These are phyloP conservation scores for Scaptomyza hsui DNA, from an alignment of 1,140 invertebrate species.

Conservation along the genomic window DNA sequence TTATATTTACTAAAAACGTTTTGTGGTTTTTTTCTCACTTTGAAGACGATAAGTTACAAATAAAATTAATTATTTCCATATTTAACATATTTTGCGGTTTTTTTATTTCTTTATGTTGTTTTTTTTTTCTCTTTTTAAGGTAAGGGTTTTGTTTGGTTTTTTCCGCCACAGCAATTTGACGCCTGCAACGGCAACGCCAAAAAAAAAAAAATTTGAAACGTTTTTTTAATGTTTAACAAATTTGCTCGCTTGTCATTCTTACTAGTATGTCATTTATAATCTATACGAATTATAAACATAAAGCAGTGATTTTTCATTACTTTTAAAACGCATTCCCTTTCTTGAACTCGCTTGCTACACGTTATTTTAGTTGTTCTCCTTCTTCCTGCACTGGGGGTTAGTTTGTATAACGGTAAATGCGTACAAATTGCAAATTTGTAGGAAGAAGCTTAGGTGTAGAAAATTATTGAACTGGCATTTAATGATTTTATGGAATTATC, in stretches of 20 bases:
- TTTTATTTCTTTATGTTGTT: constrained; percentile 4
- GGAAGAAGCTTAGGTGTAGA: constrained; percentile 9
- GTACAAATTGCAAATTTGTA: neutral
- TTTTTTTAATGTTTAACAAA: constrained; percentile 49
- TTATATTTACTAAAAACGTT: constrained; percentile 58
- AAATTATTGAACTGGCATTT: constrained; percentile 17
- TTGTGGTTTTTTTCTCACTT: constrained; percentile 23
- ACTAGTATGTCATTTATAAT: constrained; percentile 57
- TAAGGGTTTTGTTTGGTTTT: constrained; percentile 18
- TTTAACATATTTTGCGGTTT: constrained; percentile 51
- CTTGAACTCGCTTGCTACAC: no score
- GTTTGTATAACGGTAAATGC: constrained; percentile 14
- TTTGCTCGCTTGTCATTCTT: constrained; percentile 12
- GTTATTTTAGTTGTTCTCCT: neutral
- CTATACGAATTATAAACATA: constrained; percentile 74
- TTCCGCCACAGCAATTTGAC: constrained; percentile 34
- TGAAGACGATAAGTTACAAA: constrained; percentile 29
- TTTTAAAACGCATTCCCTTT: constrained; percentile 1
- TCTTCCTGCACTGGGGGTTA: neutral
- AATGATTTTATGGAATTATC: constrained; percentile 3
- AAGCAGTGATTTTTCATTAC: constrained; percentile 56
- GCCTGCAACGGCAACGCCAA: constrained; percentile 31
- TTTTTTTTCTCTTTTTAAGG: neutral
- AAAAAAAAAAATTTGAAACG: constrained; percentile 14
- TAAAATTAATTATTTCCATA: constrained; percentile 39